Evolutionary conservation across 1,140 invertebrate species (phyloP), one percentile per base, ranked within the genome.

Genomic region (Zaprionus vittiger): DNA sequence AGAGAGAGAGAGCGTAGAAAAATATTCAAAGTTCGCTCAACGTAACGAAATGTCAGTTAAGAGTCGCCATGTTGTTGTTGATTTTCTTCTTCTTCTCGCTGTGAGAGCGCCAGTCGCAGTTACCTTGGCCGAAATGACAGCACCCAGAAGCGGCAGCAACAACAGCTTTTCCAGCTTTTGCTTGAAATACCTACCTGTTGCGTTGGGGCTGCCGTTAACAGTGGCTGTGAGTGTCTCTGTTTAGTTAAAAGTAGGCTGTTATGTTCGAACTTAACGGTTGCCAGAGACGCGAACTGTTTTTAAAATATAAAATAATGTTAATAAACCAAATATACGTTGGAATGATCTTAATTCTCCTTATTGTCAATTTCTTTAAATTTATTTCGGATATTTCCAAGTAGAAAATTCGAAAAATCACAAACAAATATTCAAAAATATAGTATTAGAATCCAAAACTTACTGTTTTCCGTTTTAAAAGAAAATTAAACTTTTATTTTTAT

Each of bases 91-190:
- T 41, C 0, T 7, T 37, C 34, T 59, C 9, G 64, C 60, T 75
- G 72, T 70, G 47, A 47, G 57, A 34, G 31, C 57, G 66, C 41
- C 44, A 38, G 49, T 61, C 76, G 38, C 64, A 57, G 64, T 85
- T 85, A 79, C 83, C 83, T 85, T 85, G 83, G 83, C 83, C 83
- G 83, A 80, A 87, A 85, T 85, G 80, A 71, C 67, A 52, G 34
- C 54, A 73, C 15, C 68, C 24, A 38, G 74, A 20, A 7, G 44
- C 20, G 37, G 68, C 26, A 9, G 37, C 52, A 56, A 31, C 28
- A 31, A 34, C 59, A 66, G 34, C 73, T 60, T 62, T 73, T 52
- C 59, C 67, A 76, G 73, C 73, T 71, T 70, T 75, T 67, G 49
- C 52, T 4, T 56, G 38, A 24, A 28, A 26, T 5, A 26, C 24